These are phyloP conservation scores for Eumaeus atala DNA, from an alignment of 1,140 invertebrate species.

Conservation along the genomic window DNA sequence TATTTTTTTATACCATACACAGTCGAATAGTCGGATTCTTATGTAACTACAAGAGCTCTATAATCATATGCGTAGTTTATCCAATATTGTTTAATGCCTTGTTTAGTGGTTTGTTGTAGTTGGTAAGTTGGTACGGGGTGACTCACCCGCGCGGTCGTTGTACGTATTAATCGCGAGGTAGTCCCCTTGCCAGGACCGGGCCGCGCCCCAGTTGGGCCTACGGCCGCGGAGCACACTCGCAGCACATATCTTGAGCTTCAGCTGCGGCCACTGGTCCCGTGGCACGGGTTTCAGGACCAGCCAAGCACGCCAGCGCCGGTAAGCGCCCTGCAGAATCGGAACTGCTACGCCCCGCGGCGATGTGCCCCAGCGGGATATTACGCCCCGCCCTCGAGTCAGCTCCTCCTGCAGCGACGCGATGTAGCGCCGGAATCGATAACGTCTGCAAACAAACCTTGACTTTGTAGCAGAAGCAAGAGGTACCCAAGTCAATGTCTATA, in stretches of 20 bases:
- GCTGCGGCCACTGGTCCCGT: conserved; percentile 89
- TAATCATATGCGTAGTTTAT: no score
- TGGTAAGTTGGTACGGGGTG: conserved; percentile 27
- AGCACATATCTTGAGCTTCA: conserved; percentile 88
- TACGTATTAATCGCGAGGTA: conserved; percentile 87
- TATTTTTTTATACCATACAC: no score
- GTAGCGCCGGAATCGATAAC: conserved; percentile 89
- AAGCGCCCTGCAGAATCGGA: conserved; percentile 77
- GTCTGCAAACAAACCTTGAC: conserved; percentile 47
- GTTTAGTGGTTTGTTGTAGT: no score
- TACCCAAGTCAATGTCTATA: no score
- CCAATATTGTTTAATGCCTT: no score
- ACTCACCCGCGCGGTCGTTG: conserved; percentile 79
- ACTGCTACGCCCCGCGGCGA: conserved; percentile 78
- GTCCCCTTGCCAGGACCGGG: conserved; percentile 92
- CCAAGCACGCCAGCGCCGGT: conserved; percentile 88
- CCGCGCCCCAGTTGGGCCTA: conserved; percentile 87
- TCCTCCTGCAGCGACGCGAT: conserved; percentile 77
- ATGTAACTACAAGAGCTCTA: no score
- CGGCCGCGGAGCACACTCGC: conserved; percentile 84
- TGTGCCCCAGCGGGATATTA: conserved; percentile 82
- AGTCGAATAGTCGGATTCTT: no score
- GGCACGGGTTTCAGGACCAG: conserved; percentile 90
- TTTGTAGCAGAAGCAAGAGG: no score
- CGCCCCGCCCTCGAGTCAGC: conserved; percentile 32